A percentile compares a stretch with the other conserved stretches of the same genome.
Evolutionary conservation across 1,140 invertebrate species (phyloP).

Genomic region (Pseudomyrmex pallidus): DNA sequence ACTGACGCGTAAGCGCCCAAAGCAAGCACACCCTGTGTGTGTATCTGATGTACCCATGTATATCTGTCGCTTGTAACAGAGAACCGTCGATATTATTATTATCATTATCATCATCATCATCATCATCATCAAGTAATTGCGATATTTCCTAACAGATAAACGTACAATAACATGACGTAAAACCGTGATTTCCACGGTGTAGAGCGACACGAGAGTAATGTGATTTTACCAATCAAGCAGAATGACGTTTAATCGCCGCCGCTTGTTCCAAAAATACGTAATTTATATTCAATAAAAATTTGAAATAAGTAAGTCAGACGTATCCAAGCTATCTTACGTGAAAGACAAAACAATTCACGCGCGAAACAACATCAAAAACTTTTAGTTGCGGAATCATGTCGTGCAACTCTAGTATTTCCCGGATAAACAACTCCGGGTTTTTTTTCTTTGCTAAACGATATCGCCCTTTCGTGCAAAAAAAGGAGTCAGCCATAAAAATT

Average conservation of each 20-base stretch:
- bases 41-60: background rate
- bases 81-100: background rate
- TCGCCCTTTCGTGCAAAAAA: too few species aligned
- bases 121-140: constrained; percentile 34
- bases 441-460: too few species aligned
- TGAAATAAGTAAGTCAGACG: constrained; percentile 59
- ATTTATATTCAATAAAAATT: constrained; percentile 13
- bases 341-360: background rate
- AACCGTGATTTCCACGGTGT: constrained; percentile 26
- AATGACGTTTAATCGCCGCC: constrained; percentile 34
- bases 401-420: too few species aligned
- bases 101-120: constrained; percentile 12
- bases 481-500: too few species aligned
- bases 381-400: background rate
- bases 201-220: constrained; percentile 21
- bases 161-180: constrained; percentile 7
- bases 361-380: background rate
- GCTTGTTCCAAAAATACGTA: constrained; percentile 10
- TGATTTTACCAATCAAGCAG: constrained; percentile 16
- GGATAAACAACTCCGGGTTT: too few species aligned
- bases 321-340: constrained; percentile 1
- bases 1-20: too few species aligned
- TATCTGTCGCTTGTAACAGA: constrained; percentile 17
- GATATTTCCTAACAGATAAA: constrained; percentile 35
- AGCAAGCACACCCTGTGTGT: too few species aligned